These are phyloP conservation scores for Synergus japonicus DNA, from an alignment of 2,888 invertebrate species.

Conservation along the genomic window DNA sequence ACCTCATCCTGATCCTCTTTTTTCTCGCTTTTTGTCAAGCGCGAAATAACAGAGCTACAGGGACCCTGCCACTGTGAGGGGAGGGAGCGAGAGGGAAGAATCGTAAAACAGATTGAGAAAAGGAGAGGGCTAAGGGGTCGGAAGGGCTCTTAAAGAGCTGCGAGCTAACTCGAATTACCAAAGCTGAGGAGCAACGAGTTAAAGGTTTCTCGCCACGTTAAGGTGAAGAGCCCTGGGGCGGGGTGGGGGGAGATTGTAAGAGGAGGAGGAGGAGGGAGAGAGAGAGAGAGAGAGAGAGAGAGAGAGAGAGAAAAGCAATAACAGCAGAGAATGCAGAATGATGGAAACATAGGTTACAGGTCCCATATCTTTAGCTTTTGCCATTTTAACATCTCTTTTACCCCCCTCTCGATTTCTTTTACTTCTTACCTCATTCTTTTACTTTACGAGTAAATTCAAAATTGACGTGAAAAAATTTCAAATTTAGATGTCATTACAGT, in stretches of 20 bases:
- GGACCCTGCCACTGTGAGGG: slow-evolving; percentile 36
- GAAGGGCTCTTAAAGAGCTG: slow-evolving; percentile 59
- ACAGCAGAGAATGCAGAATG: slow-evolving; percentile 60
- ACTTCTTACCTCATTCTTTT: slow-evolving; percentile 40
- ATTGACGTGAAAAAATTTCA: not conserved
- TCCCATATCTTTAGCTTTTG: slow-evolving; percentile 49
- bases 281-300: slow-evolving; percentile 34
- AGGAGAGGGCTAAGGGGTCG: slow-evolving; percentile 49
- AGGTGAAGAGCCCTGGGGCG: slow-evolving; percentile 45
- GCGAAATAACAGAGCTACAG: slow-evolving; percentile 68
- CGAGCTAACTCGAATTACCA: slow-evolving; percentile 58
- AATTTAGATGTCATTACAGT: no score
- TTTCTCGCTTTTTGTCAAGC: slow-evolving; percentile 69
- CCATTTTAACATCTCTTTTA: slow-evolving; percentile 43
- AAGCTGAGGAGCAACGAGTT: slow-evolving; percentile 53
- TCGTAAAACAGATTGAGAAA: slow-evolving; percentile 52
- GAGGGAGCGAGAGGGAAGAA: slow-evolving; percentile 45
- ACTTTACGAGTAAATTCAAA: not conserved
- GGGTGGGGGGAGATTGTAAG: slow-evolving; percentile 41
- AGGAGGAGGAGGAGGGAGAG: slow-evolving; percentile 47
- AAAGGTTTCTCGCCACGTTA: slow-evolving; percentile 56
- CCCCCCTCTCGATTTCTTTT: slow-evolving; percentile 8
- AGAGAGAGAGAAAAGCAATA: slow-evolving; percentile 50
- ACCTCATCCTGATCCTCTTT: slow-evolving; percentile 25
- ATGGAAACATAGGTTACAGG: slow-evolving; percentile 58